Evolutionary conservation across 2,797 vertebrate genomes (phyloP).

Genomic region (Helarctos malayanus): DNA sequence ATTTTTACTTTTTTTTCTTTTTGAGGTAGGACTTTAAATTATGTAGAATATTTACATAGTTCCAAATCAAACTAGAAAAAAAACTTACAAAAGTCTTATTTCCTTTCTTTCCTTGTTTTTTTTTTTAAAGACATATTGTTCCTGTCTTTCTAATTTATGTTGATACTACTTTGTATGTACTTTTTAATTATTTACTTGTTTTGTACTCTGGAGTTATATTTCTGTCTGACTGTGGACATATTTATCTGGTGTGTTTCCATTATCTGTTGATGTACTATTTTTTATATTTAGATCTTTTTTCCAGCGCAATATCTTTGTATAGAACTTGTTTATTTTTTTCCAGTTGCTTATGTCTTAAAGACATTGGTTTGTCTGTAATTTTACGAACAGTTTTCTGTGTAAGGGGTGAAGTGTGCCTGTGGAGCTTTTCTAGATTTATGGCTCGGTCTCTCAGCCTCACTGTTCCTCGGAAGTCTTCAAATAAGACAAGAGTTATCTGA

Average conservation of each 20-base stretch:
- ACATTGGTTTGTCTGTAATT: neutral
- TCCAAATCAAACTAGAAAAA: constrained; percentile 12
- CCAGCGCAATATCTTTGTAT: neutral
- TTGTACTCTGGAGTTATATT: neutral
- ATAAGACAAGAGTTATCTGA: neutral
- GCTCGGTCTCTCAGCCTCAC: neutral
- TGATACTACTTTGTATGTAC: neutral
- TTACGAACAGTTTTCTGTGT: neutral
- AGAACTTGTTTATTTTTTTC: neutral
- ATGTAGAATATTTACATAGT: constrained; percentile 9
- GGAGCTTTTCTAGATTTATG: neutral
- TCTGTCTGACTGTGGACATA: neutral
- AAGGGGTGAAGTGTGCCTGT: neutral
- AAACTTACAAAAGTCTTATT: neutral
- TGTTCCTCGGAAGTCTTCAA: neutral
- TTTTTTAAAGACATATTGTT: neutral
- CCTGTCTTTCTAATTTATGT: neutral
- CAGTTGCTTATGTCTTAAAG: neutral
- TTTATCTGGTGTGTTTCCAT: neutral
- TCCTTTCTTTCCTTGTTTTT: neutral
- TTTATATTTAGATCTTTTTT: neutral
- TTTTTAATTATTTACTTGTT: neutral
- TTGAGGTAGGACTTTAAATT: constrained; percentile 11
- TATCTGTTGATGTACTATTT: neutral
- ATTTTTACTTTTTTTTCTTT: neutral